Evolutionary conservation across 2,797 vertebrate species (phyloP).

Genomic region (Tangara arthus): DNA sequence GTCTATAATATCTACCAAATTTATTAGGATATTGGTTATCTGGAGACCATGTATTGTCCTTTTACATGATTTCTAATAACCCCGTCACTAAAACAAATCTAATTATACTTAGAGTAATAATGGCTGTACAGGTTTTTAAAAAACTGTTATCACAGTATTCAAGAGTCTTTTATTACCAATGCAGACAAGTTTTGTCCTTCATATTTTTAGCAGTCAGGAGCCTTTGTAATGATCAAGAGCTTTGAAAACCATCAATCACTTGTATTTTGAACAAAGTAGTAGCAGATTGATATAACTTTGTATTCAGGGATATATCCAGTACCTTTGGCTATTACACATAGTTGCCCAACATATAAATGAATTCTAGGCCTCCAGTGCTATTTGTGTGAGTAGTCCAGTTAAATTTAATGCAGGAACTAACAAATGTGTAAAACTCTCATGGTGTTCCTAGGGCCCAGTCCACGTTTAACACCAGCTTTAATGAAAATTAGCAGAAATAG

Average conservation of each 20-base stretch:
- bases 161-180: not conserved
- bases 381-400: not conserved
- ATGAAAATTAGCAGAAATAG: constrained; percentile 15
- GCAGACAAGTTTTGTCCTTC: not conserved
- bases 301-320: not conserved
- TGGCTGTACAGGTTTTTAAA: not conserved
- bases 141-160: not conserved
- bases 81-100: not conserved
- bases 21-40: not conserved
- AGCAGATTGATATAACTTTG: not conserved
- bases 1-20: not conserved
- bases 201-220: not conserved
- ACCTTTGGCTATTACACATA: not conserved
- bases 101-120: not conserved
- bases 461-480: not conserved
- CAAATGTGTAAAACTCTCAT: not conserved
- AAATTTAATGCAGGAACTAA: not conserved
- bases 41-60: not conserved
- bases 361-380: not conserved
- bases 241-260: not conserved
- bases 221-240: not conserved
- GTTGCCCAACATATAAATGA: not conserved
- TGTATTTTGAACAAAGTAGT: not conserved
- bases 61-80: not conserved
- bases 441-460: not conserved